Base-by-base conservation (phyloP, 2,888 invertebrate species). In the Synergus gifuensis region DNA sequence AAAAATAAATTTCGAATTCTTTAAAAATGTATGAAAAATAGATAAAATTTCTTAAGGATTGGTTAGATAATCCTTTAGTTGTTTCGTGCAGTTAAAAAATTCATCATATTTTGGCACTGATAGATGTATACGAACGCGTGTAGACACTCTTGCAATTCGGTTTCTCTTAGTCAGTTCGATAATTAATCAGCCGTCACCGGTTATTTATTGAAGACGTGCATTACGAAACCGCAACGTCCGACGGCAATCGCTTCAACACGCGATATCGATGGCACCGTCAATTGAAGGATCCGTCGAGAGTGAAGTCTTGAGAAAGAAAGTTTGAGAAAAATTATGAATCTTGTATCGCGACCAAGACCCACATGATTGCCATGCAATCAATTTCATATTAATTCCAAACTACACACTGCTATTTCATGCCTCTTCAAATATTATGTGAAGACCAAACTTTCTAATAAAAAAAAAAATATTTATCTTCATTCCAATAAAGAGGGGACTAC, bases 121-220 rank as follows among this genome's bases (percentile, higher is more conserved):
- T 73, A 58, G 40, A 62, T 62, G 62, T 14, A 11, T 14, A 62
- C 62, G 14, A 54, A 28, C 28, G 36, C 36, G 73, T 73, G 49
- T 54, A 73, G 73, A 54, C 73, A 73, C 49, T 36, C 73, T 73
- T 73, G 54, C n/a, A 40, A 54, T 73, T 54, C 36, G 54, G 54
- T 73, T 40, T 73, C 36, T 73, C 73, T 77, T 28, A 76, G 69
- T 46, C 14, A 46, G 60, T 76, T 82, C 60, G 82, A 84, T 85
- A 78, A 87, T 86, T 87, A 83, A 87, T 83, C 73, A 69, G 73
- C 44, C 76, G 76, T 9, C 66, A 76, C 12, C 66, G 69, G 69
- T 86, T 82, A 84, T 78, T 82, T 87, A 87, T 86, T 84, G 81
- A 87, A 78, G 81, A 79, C 76, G 63, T 79, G 85, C 83, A 82